Evolutionary conservation across 2,797 vertebrate genomes (phyloP).

Genomic region (Harpagifer antarcticus): DNA sequence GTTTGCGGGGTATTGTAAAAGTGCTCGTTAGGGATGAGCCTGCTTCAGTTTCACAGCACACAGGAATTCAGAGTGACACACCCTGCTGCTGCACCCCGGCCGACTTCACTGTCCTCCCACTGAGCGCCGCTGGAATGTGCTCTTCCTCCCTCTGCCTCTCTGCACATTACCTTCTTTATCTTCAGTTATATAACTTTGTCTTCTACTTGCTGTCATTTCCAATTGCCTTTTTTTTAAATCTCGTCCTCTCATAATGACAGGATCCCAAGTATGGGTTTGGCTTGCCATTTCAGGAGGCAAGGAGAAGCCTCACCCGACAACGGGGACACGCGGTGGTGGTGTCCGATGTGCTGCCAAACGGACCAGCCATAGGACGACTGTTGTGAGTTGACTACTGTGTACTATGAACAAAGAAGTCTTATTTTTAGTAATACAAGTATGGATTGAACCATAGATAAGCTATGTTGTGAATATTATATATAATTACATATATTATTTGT

Average conservation of each 20-base stretch:
- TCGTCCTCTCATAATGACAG: conserved; percentile 74
- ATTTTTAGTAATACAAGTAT: no score
- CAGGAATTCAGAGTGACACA: conserved; percentile 71
- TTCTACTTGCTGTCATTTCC: background rate
- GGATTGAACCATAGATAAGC: no score
- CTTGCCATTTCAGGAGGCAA: conserved; percentile 91
- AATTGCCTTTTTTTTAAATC: background rate
- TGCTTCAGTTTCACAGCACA: conserved; percentile 39
- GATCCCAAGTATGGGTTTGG: conserved; percentile 95
- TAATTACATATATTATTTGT: no score
- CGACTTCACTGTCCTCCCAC: conserved; percentile 41
- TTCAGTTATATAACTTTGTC: background rate
- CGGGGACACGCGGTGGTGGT: conserved; percentile 88
- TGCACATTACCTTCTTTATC: conserved; percentile 36
- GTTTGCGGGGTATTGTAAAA: conserved; percentile 14
- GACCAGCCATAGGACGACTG: conserved; percentile 90
- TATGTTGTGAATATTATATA: no score
- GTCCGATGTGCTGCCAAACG: conserved; percentile 91
- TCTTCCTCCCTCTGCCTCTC: conserved; percentile 50
- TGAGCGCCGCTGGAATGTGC: conserved; percentile 12
- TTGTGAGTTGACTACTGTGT: conserved; percentile 86
- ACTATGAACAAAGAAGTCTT: no score
- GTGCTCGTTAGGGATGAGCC: conserved; percentile 1
- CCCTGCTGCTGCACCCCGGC: conserved; percentile 74
- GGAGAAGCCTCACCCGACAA: conserved; percentile 84